Evolutionary conservation across 2,113 vertebrate genomes (phyloP), one percentile per base, ranked within the genome.

Genomic region (Eurypyga helias): DNA sequence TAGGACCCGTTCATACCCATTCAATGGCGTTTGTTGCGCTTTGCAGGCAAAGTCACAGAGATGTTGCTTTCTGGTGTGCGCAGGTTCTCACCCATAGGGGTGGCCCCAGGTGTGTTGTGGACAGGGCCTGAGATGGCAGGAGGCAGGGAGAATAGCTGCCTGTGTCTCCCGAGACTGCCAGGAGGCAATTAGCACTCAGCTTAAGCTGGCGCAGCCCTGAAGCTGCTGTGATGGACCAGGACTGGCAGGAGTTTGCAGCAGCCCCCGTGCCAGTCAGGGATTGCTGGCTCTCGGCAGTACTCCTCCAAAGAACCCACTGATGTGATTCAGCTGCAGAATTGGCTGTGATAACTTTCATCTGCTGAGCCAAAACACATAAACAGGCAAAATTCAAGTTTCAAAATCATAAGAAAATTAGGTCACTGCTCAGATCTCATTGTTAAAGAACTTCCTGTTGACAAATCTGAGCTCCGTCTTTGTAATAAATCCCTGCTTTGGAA

Each of bases 371-470:
- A 85, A 58, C 49, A 55, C 60, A 60, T 84, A n/a, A 78, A 78
- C 36, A 64, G 72, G 51, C 71, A 51, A 95, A 92, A 71, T 3
- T 12, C 51, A 52, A 73, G 51, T 60, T 83, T 86, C 38, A 60
- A 67, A 94, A 70, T 46, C 26, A 5, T 72, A 84, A 94, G 75
- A 62, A 93, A 93, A 91, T 93, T 62, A 62, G 75, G 76, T 71
- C 88, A 15, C 34, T 89, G 13, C 51, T 93, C 48, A 3, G 69
- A 80, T 61, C 75, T 90, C 64, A 55, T 62, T 73, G 67, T 70
- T 83, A 52, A 89, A 93, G 90, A 81, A 71, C 88, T 88, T 94
- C 69, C 70, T 90, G 85, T 90, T 94, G 85, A 90, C 43, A 80
- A 65, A 66, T 70, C 49, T 49, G 34, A 55, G 64, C 64, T 67